Evolutionary conservation across 2,888 invertebrate species (phyloP).

Genomic region (Sphinx pinastri): DNA sequence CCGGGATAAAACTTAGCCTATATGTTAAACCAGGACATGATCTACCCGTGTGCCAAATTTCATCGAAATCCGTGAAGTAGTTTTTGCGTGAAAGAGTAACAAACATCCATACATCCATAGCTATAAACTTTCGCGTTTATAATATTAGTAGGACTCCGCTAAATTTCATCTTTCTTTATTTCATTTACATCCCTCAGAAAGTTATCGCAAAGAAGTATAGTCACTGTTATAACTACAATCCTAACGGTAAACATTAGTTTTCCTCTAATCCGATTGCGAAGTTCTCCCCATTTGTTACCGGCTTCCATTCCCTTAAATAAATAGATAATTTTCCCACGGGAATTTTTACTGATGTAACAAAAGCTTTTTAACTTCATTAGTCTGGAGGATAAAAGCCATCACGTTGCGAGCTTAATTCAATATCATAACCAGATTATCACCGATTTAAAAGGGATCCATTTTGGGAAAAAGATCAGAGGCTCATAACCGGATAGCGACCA

Average conservation of each 20-base stretch:
- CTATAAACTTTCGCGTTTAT: no score
- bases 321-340: background rate
- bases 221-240: no score
- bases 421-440: constrained; percentile 20
- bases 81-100: no score
- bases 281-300: background rate
- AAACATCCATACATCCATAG: no score
- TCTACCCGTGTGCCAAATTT: no score
- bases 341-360: background rate
- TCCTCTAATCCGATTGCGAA: background rate
- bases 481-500: constrained; percentile 15
- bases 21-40: no score
- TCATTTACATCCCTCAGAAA: no score
- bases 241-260: background rate
- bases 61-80: no score
- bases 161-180: no score
- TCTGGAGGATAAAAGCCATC: constrained; percentile 10
- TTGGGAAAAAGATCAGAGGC: constrained; percentile 20
- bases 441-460: constrained; percentile 12
- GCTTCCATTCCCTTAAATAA: background rate
- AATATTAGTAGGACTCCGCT: no score
- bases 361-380: constrained; percentile 11
- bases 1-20: no score
- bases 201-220: no score
- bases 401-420: constrained; percentile 10